Base-by-base conservation (phyloP, 2,888 invertebrate species). In the Hypsopygia costalis region DNA sequence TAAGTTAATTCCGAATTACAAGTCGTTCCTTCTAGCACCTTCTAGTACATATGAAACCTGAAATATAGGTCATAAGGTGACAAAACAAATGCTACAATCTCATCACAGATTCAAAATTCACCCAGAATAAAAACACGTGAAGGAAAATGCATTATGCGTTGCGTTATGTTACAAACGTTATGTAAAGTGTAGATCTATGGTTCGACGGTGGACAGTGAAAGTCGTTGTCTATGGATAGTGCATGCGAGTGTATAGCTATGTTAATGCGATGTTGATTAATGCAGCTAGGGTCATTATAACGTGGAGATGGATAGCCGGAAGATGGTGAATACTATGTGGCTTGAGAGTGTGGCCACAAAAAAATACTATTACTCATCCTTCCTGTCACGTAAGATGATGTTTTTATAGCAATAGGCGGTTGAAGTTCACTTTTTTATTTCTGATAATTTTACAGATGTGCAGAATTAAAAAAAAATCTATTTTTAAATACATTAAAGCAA, bases 221-320 rank as follows among this genome's bases (percentile, higher is more conserved):
- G 47, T 41, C 37, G 39, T 40, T 41, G 42, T 28, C 49, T 46
- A 52, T 51, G 52, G 47, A 4, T 16, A 51, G 51, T 25, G 25
- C 7, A 51, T 55, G 36, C 37, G 33, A 33, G 33, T 16, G 16
- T 16, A 5, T n/a, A 25, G 3, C 3, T 1, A 25, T 25, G 25
- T 1, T 25, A 25, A 25, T 25, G 25, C 7, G 25, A 25, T 25
- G 25, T 6, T 25, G 25, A 25, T 25, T 25, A 25, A 25, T 25
- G 25, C 25, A 25, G 25, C 16, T 16, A 16, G 25, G 25, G 7
- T 25, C 25, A 25, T 25, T 25, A 25, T 25, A 5, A n/a, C 25
- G 16, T 16, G 8, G 25, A 25, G 25, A 25, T 25, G 25, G 25
- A 25, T 25, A 6, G 25, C 7, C 25, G 3, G 25, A 25, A 5